Conservation (phyloP, 2,888 invertebrate species). For the Drosophila formosana region DNA sequence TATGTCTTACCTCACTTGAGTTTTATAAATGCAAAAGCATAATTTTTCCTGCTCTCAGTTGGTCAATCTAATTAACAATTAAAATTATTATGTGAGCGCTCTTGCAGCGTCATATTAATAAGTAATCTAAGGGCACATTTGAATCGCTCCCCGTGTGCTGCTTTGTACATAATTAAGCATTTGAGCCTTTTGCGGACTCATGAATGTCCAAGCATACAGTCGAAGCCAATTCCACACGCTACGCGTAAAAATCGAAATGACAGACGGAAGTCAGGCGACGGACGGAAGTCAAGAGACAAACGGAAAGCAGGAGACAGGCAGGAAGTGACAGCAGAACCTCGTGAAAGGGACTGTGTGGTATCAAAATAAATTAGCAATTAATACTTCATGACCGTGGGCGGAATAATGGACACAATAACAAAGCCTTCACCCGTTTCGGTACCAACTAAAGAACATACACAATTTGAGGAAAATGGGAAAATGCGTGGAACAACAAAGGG, state of each 20-base stretch:
- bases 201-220: constrained; percentile 40
- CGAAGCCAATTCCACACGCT: constrained; percentile 36
- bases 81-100: constrained; percentile 10
- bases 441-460: constrained; percentile 1
- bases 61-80: constrained; percentile 2
- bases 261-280: not conserved
- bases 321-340: constrained; percentile 26
- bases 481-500: constrained; percentile 12
- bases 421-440: constrained; percentile 14
- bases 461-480: constrained; percentile 3
- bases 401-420: not conserved
- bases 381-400: constrained; percentile 55
- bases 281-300: constrained; percentile 8
- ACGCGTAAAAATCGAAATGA: constrained; percentile 22
- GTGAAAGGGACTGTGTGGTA: constrained; percentile 24
- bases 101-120: constrained; percentile 12
- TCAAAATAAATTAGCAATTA: constrained; percentile 68
- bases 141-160: constrained; percentile 28
- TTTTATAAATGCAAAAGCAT: not conserved
- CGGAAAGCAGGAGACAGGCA: not conserved
- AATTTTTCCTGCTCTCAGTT: not conserved
- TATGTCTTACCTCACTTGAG: not conserved
- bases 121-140: constrained; percentile 13
- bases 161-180: constrained; percentile 30
- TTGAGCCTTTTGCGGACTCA: constrained; percentile 33